Conservation (phyloP, 2,797 vertebrate genomes). For the Poecile montanus region DNA sequence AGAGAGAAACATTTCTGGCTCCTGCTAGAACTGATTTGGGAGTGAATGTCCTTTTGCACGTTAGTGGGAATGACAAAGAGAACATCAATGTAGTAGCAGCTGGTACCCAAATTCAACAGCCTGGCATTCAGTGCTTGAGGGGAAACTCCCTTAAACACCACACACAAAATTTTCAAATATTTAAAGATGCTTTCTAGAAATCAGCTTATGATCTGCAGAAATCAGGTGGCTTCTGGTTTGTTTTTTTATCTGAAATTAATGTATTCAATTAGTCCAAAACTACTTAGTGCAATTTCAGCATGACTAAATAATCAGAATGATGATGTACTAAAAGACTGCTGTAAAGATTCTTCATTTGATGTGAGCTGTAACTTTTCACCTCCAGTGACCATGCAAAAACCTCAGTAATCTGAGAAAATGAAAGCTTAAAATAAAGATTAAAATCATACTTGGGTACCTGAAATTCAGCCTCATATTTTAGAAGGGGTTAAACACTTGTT, state of each 20-base stretch:
- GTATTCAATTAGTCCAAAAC: neutral
- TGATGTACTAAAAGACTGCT: neutral
- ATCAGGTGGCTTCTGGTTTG: neutral
- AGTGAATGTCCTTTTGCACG: neutral
- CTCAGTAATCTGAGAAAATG: neutral
- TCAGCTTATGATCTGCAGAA: neutral
- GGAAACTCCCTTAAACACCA: neutral
- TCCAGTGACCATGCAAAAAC: neutral
- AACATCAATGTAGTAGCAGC: accelerated
- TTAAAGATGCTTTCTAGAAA: neutral
- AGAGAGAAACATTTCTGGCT: neutral
- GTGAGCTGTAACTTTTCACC: neutral
- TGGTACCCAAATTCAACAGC: neutral
- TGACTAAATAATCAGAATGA: neutral
- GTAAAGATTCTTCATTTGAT: neutral
- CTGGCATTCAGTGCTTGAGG: neutral
- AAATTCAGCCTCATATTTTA: neutral
- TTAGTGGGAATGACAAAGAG: neutral
- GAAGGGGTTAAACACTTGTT: neutral
- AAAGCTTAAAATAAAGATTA: neutral
- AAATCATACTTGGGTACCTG: neutral
- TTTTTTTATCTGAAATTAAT: neutral
- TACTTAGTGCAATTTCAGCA: neutral
- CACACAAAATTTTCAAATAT: neutral
- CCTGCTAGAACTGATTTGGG: neutral